Percentiles rank a stretch among this genome's conserved stretches.
Conservation (phyloP, 2,113 vertebrate genomes). For the Cacatua alba region DNA sequence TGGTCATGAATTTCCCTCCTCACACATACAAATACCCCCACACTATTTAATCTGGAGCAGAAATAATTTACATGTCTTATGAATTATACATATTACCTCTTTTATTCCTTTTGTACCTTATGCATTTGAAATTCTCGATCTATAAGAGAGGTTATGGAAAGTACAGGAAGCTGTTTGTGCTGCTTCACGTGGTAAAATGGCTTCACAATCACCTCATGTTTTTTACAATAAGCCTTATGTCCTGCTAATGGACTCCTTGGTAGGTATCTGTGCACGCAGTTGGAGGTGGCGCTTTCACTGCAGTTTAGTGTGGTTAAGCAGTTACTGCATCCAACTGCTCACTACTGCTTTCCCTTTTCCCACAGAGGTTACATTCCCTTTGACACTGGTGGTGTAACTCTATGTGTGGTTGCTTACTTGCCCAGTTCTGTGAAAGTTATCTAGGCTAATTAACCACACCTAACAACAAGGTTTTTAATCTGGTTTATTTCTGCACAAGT, state of each 20-base stretch:
- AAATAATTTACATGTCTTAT: conserved; percentile 8
- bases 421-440: neutral
- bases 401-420: neutral
- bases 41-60: neutral
- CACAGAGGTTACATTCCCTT: neutral
- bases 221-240: neutral
- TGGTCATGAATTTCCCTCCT: neutral
- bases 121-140: neutral
- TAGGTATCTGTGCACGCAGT: neutral
- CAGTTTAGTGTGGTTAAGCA: neutral
- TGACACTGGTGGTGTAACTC: neutral
- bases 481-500: neutral
- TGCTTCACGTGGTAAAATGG: neutral
- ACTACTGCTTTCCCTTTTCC: neutral
- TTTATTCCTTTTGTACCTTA: neutral
- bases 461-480: neutral
- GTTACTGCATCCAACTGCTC: neutral
- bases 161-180: neutral
- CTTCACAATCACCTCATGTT: neutral
- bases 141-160: neutral
- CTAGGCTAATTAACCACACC: neutral
- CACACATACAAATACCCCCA: neutral
- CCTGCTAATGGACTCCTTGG: neutral
- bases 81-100: conserved; percentile 4
- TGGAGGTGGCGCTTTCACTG: neutral